These are phyloP conservation scores for Gortyna flavago DNA, from an alignment of 2,888 invertebrate species.

Conservation along the genomic window DNA sequence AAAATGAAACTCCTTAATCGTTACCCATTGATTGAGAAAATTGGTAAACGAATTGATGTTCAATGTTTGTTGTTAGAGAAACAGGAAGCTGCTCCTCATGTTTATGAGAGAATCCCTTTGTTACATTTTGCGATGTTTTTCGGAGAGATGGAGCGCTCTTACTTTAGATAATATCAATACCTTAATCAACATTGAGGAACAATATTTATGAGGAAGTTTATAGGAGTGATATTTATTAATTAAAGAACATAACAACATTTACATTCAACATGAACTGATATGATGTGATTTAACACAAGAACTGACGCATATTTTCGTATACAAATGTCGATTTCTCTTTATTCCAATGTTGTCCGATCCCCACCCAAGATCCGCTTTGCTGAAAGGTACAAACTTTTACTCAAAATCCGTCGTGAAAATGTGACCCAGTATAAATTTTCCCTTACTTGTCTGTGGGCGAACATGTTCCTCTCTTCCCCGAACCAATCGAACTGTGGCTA, in stretches of 20 bases:
- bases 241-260: neutral
- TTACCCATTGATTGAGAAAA: neutral
- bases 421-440: constrained; percentile 52
- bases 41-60: neutral
- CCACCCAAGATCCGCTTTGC: constrained; percentile 15
- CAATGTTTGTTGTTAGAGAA: neutral
- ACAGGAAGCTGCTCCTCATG: constrained; percentile 12
- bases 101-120: neutral
- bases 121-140: neutral
- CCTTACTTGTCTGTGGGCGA: constrained; percentile 56
- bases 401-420: constrained; percentile 43
- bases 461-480: constrained; percentile 41
- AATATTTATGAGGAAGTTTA: neutral
- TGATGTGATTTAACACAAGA: neutral
- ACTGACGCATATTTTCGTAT: neutral
- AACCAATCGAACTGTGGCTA: constrained; percentile 69
- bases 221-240: neutral
- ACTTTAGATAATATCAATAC: neutral
- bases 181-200: neutral
- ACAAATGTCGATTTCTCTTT: constrained; percentile 3
- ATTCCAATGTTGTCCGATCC: neutral
- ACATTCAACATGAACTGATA: neutral
- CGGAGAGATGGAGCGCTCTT: neutral
- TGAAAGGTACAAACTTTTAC: constrained; percentile 47
- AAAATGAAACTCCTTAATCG: neutral